These are phyloP conservation scores for Oreochromis tanganicae DNA, from an alignment of 2,113 vertebrate species.

Conservation along the genomic window DNA sequence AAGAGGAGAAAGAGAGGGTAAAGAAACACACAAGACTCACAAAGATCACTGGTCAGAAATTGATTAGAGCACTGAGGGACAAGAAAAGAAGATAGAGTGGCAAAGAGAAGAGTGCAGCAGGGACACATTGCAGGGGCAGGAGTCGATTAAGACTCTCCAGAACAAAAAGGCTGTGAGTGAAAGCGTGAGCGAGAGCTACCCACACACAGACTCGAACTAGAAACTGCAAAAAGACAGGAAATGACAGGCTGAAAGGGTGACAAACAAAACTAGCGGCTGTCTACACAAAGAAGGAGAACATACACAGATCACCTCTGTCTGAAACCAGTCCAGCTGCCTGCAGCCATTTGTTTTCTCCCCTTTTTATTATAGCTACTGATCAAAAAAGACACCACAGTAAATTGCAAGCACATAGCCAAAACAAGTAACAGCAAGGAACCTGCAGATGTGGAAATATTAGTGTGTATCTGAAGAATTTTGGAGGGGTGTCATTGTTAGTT, in stretches of 20 bases:
- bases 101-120: background rate
- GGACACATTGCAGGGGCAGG: background rate
- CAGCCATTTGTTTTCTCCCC: background rate
- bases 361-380: background rate
- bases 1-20: conserved; percentile 75
- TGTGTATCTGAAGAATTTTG: background rate
- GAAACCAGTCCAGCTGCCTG: background rate
- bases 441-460: background rate
- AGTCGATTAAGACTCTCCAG: conserved; percentile 8
- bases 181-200: background rate
- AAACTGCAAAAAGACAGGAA: background rate
- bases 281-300: background rate
- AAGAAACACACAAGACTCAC: background rate
- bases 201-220: background rate
- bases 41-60: conserved; percentile 6
- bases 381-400: background rate
- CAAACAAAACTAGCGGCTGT: background rate
- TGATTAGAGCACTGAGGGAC: background rate
- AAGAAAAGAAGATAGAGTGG: background rate
- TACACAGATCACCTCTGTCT: background rate
- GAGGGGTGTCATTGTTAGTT: background rate
- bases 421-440: background rate
- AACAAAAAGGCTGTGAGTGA: background rate
- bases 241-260: background rate
- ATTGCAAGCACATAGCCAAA: background rate